phyloP scores from a whole-genome alignment of 2,113 vertebrate genomes.

The Larimichthys polyactis region DNA sequence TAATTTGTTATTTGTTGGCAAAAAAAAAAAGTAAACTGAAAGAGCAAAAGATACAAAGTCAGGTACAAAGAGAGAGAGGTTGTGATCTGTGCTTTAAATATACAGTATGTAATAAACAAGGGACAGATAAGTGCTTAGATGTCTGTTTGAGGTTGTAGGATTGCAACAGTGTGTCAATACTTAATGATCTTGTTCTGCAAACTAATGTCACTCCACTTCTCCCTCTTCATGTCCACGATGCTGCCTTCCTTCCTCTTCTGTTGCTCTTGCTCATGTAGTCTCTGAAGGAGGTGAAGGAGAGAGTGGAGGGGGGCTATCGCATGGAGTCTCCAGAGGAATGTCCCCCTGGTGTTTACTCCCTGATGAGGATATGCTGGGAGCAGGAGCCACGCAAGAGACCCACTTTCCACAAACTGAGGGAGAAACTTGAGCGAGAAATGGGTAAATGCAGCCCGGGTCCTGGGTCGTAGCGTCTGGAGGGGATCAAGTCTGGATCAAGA shows the following conservation, averaged over 20 bases:
- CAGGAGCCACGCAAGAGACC: conserved; percentile 88
- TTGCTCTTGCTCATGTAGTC: conserved; percentile 76
- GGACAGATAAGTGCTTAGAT: too few relatives aligned
- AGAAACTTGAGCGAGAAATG: conserved; percentile 87
- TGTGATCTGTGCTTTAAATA: not conserved
- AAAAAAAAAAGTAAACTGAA: conserved; percentile 3
- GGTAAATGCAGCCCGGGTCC: conserved; percentile 7
- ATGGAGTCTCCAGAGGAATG: conserved; percentile 92
- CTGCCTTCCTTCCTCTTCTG: not conserved
- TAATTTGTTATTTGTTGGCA: conserved; percentile 34
- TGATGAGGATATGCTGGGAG: conserved; percentile 95
- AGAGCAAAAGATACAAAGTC: too few relatives aligned
- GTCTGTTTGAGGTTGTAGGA: too few relatives aligned
- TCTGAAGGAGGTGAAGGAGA: conserved; percentile 88
- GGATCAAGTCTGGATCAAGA: not conserved
- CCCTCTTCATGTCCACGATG: not conserved
- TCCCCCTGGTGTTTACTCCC: conserved; percentile 79
- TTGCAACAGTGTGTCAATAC: too few relatives aligned
- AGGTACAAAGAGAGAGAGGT: not conserved
- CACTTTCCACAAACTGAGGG: conserved; percentile 88
- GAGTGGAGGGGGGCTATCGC: conserved; percentile 89
- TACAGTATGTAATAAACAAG: not conserved
- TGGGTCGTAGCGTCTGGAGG: not conserved
- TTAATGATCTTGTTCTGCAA: not conserved
- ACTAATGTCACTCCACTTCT: not conserved